Base-by-base conservation (phyloP, 2,113 vertebrate species). In the Atrichornis clamosus region DNA sequence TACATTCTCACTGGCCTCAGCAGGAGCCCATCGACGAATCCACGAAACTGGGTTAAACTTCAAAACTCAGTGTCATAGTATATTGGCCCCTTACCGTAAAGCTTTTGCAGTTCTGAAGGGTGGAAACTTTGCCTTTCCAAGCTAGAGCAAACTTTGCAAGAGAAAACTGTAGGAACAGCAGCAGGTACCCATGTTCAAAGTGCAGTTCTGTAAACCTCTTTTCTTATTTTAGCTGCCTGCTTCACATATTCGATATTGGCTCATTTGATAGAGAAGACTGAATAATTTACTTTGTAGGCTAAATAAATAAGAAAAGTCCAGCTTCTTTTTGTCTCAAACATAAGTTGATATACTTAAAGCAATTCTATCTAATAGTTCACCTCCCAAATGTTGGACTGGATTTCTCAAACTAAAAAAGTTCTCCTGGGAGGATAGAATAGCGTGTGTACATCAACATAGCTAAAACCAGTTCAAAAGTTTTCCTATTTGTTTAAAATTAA, bases 81-180 rank as follows among this genome's bases (percentile, higher is more conserved):
- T 20, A 7, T 15, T 1, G 0, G 62, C 17, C 52, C 63, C 64
- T 77, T 9, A 3, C 30, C 2, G 0, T 6, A 28, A 37, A 1
- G n/a, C 47, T 65, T 84, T 1, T 49, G 56, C 60, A 72, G 59
- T 20, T 80, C 67, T 28, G 21, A 68, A 60, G 69, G 41, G 9
- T 46, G 32, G 63, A 65, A 75, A 11, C 14, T 5, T 14, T 30
- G 37, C 42, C 63, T 87, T 62, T 75, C 58, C 68, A 65, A 89
- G 69, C 64, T 42, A 78, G 22, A 64, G 53, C 44, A 90, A 72
- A 53, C 32, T 64, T 15, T n/a, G 69, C 56, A 50, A 78, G 41
- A 58, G 62, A 78, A 50, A 63, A 52, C 68, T 68, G 62, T 47
- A 67, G 32, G 10, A 88, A 30, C 4, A 69, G 53, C 65, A 86